Percentiles rank a stretch among this genome's conserved stretches.
Conservation (phyloP, 2,113 vertebrate genomes). For the Centropus unirufus region DNA sequence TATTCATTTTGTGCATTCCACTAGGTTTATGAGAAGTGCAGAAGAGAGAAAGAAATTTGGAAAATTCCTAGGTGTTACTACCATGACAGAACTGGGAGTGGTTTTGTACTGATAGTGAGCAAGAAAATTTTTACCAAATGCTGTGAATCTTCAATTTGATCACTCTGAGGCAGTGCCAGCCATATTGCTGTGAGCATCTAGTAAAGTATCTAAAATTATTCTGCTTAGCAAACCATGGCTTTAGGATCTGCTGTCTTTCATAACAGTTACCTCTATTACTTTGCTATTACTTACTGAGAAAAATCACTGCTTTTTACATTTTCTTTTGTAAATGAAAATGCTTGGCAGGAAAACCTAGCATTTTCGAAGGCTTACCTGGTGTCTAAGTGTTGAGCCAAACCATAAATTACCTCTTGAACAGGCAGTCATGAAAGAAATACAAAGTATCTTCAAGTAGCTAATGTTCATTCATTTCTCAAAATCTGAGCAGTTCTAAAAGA, state of each 20-base stretch:
- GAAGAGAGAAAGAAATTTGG: background rate
- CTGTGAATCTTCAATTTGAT: background rate
- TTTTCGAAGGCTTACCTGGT: background rate
- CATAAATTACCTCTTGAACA: background rate
- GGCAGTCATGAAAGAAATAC: background rate
- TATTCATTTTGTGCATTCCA: background rate
- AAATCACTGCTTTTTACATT: background rate
- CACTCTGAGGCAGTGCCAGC: background rate
- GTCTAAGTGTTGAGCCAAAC: background rate
- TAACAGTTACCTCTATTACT: background rate
- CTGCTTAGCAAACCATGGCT: background rate
- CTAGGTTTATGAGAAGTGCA: background rate
- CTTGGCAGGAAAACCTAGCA: background rate
- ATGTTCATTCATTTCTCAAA: background rate
- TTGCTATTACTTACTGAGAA: background rate
- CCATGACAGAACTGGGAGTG: background rate
- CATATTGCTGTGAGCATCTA: background rate
- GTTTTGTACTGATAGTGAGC: background rate
- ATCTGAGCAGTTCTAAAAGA: background rate
- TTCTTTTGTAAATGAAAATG: background rate
- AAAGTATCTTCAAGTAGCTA: background rate
- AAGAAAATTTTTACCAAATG: background rate
- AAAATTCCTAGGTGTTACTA: background rate
- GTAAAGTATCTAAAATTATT: background rate
- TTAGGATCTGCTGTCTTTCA: background rate